Base-by-base conservation (phyloP, 2,888 invertebrate genomes). In the Hypomecis atomaria region DNA sequence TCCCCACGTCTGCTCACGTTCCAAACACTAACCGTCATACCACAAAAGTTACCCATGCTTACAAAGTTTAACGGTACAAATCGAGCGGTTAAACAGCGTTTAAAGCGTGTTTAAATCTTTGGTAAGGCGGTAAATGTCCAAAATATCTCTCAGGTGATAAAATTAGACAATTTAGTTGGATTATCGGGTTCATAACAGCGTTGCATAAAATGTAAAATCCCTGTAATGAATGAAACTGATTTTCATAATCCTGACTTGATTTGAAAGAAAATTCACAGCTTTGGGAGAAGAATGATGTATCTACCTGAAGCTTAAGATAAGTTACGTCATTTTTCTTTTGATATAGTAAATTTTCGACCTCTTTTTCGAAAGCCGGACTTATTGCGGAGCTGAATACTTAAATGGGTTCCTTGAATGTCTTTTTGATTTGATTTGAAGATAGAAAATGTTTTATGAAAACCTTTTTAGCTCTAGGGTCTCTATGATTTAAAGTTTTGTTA, bases 101-200 rank as follows among this genome's bases (percentile, higher is more conserved):
- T n/a, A n/a, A n/a, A n/a, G n/a, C n/a, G n/a, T n/a, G n/a, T n/a
- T n/a, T n/a, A n/a, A n/a, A n/a, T n/a, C n/a, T n/a, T n/a, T n/a
- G n/a, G n/a, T n/a, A n/a, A n/a, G n/a, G n/a, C n/a, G n/a, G n/a
- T n/a, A n/a, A 47, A 9, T 6, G 52, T 45, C 52, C 11, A 7
- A 23, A 45, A 52, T 53, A 59, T 53, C 38, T 34, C 34, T 40
- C 13, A 45, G 59, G 52, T 53, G 37, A 59, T 59, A 59, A 59
- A 52, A 59, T 59, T 53, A 38, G 45, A 4, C 52, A 53, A 59
- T 59, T 59, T 53, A 59, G 44, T 11, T 33, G 42, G 11, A 52
- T 52, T 38, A 13, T 34, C 42, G 42, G 42, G 48, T 49, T 49
- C 48, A 49, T 49, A 45, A 38, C n/a, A 38, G 13, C 43, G 11